Conservation (phyloP, 2,797 vertebrate species). For the Eremophila alpestris region DNA sequence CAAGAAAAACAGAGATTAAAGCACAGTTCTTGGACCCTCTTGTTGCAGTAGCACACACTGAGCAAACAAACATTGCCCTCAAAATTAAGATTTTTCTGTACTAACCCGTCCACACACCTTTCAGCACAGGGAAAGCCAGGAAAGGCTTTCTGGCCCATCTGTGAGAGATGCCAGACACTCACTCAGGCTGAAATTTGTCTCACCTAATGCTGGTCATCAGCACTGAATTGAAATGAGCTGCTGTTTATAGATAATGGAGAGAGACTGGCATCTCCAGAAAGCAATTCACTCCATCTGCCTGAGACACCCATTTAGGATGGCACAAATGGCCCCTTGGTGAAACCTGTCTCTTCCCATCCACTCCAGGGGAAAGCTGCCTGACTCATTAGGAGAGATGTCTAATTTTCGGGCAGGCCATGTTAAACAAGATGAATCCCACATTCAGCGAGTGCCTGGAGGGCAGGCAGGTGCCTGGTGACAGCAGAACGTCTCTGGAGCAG, state of each 20-base stretch:
- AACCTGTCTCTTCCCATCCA: conserved; percentile 43
- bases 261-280: conserved; percentile 38
- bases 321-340: conserved; percentile 3
- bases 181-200: conserved; percentile 19
- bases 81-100: not conserved
- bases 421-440: conserved; percentile 37
- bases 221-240: conserved; percentile 5
- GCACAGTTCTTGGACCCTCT: not conserved
- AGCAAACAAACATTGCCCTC: not conserved
- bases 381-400: conserved; percentile 23
- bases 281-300: conserved; percentile 52
- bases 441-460: conserved; percentile 26
- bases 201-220: conserved; percentile 6
- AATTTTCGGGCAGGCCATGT: conserved; percentile 3
- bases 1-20: not conserved
- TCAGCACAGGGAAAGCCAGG: not conserved
- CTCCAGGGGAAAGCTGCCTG: not conserved
- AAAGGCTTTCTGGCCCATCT: not conserved
- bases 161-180: not conserved
- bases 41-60: not conserved
- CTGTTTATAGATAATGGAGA: conserved; percentile 35
- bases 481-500: not conserved
- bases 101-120: not conserved
- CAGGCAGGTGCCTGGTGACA: not conserved
- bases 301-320: conserved; percentile 52